Conservation (phyloP, 30 jellyfish, hydroid and myxozoan genomes). For the Nemopilema nomurai region DNA sequence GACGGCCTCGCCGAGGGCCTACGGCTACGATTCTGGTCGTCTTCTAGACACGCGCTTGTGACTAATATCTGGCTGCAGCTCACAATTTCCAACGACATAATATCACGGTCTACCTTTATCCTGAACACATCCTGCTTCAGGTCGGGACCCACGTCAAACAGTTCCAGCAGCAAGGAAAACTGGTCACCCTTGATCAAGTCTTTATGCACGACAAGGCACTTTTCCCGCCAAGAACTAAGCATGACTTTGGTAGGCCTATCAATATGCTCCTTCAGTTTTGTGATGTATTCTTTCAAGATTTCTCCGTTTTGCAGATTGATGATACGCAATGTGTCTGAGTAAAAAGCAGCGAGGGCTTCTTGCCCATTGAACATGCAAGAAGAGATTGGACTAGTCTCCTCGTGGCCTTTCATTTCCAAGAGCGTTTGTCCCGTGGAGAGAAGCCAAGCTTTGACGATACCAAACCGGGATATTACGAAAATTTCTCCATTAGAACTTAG, state of each 20-base stretch:
- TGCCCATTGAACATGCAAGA: conserved; percentile 10
- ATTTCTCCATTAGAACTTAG: conserved; percentile 27
- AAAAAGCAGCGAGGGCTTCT: conserved; percentile 43
- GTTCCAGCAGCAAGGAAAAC: conserved; percentile 19
- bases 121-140: conserved; percentile 24
- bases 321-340: conserved; percentile 11
- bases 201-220: conserved; percentile 43
- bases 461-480: conserved; percentile 28
- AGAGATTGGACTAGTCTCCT: conserved; percentile 60
- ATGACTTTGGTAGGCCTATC: conserved; percentile 21
- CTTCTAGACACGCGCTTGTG: conserved; percentile 36
- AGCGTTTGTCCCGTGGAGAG: conserved; percentile 67
- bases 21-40: conserved; percentile 22
- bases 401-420: conserved; percentile 38
- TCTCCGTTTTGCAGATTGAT: conserved; percentile 47
- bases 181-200: conserved; percentile 10
- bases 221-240: conserved; percentile 31
- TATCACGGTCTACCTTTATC: conserved; percentile 28
- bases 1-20: conserved; percentile 64
- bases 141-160: conserved; percentile 11
- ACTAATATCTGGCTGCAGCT: conserved; percentile 24
- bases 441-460: conserved; percentile 61
- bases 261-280: conserved; percentile 6
- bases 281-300: conserved; percentile 24
- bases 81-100: conserved; percentile 47